A percentile compares a stretch with the other conserved stretches of the same genome.
Conservation (phyloP, 2,113 vertebrate genomes). For the Mus musculus region GRCm39 chr5:126825001-126825500, state of each 20-base stretch:
- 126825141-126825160: neutral
- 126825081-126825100: neutral
- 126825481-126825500: neutral
- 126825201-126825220: neutral
- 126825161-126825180: neutral
- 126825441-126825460: neutral
- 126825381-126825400: constrained; percentile 36
- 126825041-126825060: neutral
- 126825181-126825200: neutral
- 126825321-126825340: neutral
- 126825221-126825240: neutral
- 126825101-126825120: neutral
- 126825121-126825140: neutral
- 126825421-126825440: neutral
- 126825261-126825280: neutral
- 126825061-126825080: neutral
- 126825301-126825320: neutral
- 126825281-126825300: neutral
- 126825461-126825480: neutral
- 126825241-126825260: neutral
- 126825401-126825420: constrained; percentile 3
- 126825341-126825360: neutral
- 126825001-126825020: neutral
- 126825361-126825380: constrained; percentile 11
- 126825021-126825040: neutral